Evolutionary conservation across 1,140 invertebrate species (phyloP).

Genomic region (Dinoponera quadriceps): DNA sequence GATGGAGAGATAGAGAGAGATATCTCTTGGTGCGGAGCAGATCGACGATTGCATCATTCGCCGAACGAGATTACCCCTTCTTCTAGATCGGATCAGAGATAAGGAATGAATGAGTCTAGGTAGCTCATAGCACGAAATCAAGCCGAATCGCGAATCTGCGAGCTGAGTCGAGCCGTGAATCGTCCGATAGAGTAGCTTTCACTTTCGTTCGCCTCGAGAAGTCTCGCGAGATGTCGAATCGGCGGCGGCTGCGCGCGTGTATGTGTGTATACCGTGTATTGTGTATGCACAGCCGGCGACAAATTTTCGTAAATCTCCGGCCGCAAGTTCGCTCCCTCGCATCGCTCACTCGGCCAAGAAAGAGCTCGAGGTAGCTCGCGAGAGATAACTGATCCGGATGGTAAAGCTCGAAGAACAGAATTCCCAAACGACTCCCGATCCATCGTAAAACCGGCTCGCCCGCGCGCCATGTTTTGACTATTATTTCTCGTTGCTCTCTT

Average conservation of each 20-base stretch:
- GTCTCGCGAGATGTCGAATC: constrained; percentile 15
- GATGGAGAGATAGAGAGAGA: not conserved
- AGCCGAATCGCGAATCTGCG: not conserved
- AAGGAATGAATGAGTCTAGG: constrained; percentile 33
- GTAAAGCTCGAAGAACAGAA: too few species aligned
- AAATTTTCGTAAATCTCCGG: constrained; percentile 16
- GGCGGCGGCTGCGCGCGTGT: not conserved
- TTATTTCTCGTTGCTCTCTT: too few species aligned
- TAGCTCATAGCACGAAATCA: not conserved
- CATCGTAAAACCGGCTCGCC: too few species aligned
- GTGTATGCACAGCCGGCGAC: not conserved
- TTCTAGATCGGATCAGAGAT: constrained; percentile 5
- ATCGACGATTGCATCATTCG: not conserved
- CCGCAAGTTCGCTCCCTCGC: too few species aligned
- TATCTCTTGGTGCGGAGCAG: too few species aligned
- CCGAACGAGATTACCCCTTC: constrained; percentile 1
- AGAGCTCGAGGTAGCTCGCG: too few species aligned
- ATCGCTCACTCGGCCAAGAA: too few species aligned
- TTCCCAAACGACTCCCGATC: too few species aligned
- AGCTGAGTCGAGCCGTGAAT: not conserved
- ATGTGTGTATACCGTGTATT: too few species aligned
- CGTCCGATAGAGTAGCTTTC: constrained; percentile 35
- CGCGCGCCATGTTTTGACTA: too few species aligned
- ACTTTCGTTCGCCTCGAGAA: constrained; percentile 44
- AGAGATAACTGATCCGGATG: too few species aligned